Base-by-base conservation (phyloP, 2,113 vertebrate genomes). In the Rhombomys opimus region DNA sequence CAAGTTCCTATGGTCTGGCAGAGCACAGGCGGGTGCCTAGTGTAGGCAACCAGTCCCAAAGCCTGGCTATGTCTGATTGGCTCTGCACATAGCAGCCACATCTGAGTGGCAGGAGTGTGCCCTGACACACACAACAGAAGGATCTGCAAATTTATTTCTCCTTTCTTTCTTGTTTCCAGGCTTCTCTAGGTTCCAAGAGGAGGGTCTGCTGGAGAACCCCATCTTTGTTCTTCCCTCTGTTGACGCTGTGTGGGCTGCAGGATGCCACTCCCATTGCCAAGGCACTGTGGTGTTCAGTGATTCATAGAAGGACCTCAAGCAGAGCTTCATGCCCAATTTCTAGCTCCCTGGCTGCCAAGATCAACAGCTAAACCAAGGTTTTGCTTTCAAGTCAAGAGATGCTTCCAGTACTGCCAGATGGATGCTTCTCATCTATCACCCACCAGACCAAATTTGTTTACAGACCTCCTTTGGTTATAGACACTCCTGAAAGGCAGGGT, bases 71-170 rank as follows among this genome's bases (percentile, higher is more conserved):
- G 59, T 50, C 90, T 61, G 3, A 57, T 32, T 14, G 85, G 75
- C 50, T 80, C 23, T 11, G 78, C 14, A 1, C 54, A 10, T 2
- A 81, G 59, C 5, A 3, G n/a, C 30, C 46, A 11, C 13, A 9
- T 52, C 25, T 57, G 61, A 80, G 81, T 7, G 0, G 41, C 63
- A 63, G 12, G 65, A 10, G 2, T 0, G 2, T 15, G 0, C 7
- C 3, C 11, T 72, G 84, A n/a, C 7, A 1, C 0, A 4, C 7
- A n/a, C 0, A 25, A 5, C 32, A 1, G 11, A 3, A 9, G 25
- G 68, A 23, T 52, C 65, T 54, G 50, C 0, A 35, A 8, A 20
- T 54, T 46, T 27, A 50, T 27, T 32, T 12, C 27, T 12, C 32
- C 46, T 50, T 38, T 25, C 35, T 75, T 46, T 5, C 54, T 65